Evolutionary conservation across 2,113 vertebrate genomes (phyloP), one percentile per base, ranked within the genome.

Genomic region (Macrotis lagotis): DNA sequence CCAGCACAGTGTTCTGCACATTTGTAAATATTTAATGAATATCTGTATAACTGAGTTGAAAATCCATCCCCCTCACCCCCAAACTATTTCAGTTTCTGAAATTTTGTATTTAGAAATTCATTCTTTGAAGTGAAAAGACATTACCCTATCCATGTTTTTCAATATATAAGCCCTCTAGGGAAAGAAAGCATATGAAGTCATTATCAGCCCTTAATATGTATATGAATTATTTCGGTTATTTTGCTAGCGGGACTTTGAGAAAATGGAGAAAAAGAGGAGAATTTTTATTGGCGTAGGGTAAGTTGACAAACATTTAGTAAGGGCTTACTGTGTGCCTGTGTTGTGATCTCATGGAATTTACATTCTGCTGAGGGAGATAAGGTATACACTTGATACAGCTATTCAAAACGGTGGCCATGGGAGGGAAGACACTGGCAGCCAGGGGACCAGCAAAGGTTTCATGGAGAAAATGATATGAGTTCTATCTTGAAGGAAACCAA

Each of bases 91-190:
- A 44, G 48, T 92, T 48, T 88, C 66, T 94, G 90, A 93, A 91
- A 74, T 93, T 91, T 92, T 22, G 25, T 44, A 31, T n/a, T 91
- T 91, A 92, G 91, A 95, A 96, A 93, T 89, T 83, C 49, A 3
- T 92, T 95, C 37, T 89, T 96, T 83, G 59, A 88, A 66, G 55
- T 66, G 55, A 66, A 66, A 66, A 66, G 55, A 37, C 3, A 37
- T 66, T 37, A 66, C 28, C 55, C 31, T 66, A 37, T 66, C 55
- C 31, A 66, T 66, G 11, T 14, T 66, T 66, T 66, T 66, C 3
- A 37, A 26, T 53, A 53, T 53, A 26, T 8, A 53, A 53, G 10
- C 28, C 55, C 55, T 59, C 53, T 66, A 16, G 55, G 31, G 55
- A 66, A 31, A 66, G 55, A 59, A 10, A 37, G 31, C 28, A 37